A percentile compares a stretch with the other conserved stretches of the same genome.
These are phyloP conservation scores for Harpia harpyja DNA, from an alignment of 2,797 vertebrate genomes.

Conservation along the genomic window DNA sequence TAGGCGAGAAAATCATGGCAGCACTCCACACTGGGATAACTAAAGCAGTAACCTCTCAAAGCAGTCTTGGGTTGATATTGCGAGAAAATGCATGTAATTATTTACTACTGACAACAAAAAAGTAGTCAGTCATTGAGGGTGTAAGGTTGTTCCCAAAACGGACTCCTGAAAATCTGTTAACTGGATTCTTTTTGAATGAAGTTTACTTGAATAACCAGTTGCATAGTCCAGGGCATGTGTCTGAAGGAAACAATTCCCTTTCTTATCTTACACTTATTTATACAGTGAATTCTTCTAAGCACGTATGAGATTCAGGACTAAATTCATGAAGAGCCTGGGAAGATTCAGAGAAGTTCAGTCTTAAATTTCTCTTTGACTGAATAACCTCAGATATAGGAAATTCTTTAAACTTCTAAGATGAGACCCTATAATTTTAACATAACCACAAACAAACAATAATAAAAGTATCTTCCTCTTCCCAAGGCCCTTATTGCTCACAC, in stretches of 20 bases:
- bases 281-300: neutral
- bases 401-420: neutral
- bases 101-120: neutral
- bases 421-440: neutral
- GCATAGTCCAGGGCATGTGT: neutral
- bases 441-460: neutral
- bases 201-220: neutral
- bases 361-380: neutral
- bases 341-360: neutral
- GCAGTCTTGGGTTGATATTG: neutral
- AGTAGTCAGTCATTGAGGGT: neutral
- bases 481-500: neutral
- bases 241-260: neutral
- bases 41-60: neutral
- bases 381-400: neutral
- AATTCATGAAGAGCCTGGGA: neutral
- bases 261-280: neutral
- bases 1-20: neutral
- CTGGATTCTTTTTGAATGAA: neutral
- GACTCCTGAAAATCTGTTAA: neutral
- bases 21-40: neutral
- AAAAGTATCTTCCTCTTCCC: neutral
- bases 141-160: accelerated
- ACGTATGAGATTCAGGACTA: neutral
- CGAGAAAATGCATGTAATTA: neutral